Evolutionary conservation across 2,113 vertebrate species (phyloP).

Genomic region (Hassar affinis): DNA sequence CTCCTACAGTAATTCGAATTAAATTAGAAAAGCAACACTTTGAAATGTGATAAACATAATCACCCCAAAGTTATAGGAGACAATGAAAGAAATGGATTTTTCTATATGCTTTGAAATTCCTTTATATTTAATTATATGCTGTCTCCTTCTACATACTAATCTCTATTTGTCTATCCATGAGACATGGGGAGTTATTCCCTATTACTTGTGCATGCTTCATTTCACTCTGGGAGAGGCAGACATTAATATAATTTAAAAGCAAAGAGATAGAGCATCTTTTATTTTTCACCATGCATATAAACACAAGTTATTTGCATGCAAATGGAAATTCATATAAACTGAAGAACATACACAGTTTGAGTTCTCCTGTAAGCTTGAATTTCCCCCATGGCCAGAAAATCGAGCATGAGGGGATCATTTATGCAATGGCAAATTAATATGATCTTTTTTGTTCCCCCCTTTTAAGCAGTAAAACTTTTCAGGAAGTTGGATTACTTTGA

Average conservation of each 20-base stretch:
- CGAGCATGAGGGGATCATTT: constrained; percentile 7
- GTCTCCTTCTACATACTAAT: background rate
- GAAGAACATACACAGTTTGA: constrained; percentile 9
- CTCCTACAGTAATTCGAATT: background rate
- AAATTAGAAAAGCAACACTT: background rate
- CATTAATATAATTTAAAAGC: constrained; percentile 1
- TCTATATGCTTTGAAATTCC: background rate
- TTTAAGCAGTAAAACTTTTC: constrained; percentile 29
- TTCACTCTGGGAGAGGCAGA: background rate
- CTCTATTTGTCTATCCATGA: background rate
- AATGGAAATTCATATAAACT: constrained; percentile 13
- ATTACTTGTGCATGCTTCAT: background rate
- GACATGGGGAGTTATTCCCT: background rate
- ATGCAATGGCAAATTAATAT: constrained; percentile 37
- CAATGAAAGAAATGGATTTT: background rate
- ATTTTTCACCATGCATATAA: constrained; percentile 10
- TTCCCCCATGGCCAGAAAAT: constrained; percentile 12
- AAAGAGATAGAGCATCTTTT: background rate
- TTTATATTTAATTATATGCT: background rate
- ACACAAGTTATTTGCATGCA: constrained; percentile 6
- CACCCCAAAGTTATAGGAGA: background rate
- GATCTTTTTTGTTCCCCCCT: background rate
- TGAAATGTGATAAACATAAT: background rate
- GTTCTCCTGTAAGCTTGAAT: constrained; percentile 1
- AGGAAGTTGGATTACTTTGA: constrained; percentile 41